Base-by-base conservation (phyloP, 2,113 vertebrate genomes). In the Melanerpes aurifrons region DNA sequence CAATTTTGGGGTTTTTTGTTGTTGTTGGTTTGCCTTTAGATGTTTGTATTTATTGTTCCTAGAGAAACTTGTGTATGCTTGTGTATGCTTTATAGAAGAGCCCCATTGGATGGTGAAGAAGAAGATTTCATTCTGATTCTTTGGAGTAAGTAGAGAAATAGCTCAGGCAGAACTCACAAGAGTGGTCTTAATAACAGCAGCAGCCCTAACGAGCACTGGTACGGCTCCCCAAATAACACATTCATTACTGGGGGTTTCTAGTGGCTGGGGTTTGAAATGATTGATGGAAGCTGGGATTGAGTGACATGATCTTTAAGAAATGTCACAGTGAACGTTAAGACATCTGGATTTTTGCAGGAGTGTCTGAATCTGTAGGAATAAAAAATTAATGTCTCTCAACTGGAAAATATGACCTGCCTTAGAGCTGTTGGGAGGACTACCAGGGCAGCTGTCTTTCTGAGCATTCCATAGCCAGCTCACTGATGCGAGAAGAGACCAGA, bases 71-170 rank as follows among this genome's bases (percentile, higher is more conserved):
- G 12, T 32, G 54, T 45, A 32, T 62, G 9, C 26, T 75, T 93
- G 12, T 15, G 53, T 24, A 32, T 62, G 9, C 26, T 75, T 31
- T 37, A 40, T 0, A 1, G 37, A 72, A 54, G 14, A 54, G 7
- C 4, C 11, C 0, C 8, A 15, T 0, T n/a, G 16, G 10, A 31
- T 15, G 10, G 4, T 32, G 62, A 86, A 53, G 8, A 58, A 61
- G 21, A 45, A 67, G 22, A 28, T 54, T 80, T 82, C 10, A 28
- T 0, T 32, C 21, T 62, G 7, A 32, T 16, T 81, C 61, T 61
- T 40, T 26, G 6, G 20, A 77, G 17, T 31, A 58, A 89, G 14
- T 1, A 56, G 8, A 87, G n/a, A 61, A 85, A 69, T 24, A 14
- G 12, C 15, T 79, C 56, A 76, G n/a, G 3, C 18, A 58, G 71